phyloP scores from a whole-genome alignment of 2,888 invertebrate genomes.

The Chirona hameri region DNA sequence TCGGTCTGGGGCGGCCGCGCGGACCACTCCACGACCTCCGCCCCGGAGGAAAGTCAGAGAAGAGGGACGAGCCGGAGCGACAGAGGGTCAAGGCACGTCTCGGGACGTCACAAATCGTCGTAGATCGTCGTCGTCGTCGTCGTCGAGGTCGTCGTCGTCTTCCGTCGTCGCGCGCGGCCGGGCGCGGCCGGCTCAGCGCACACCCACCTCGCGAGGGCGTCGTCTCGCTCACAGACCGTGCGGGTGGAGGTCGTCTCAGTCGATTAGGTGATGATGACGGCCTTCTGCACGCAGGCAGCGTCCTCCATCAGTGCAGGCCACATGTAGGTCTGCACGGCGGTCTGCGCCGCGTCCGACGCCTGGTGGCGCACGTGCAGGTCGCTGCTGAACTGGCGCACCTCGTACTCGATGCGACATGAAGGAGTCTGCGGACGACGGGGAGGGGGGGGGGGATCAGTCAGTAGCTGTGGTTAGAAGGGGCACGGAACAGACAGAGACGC shows the following conservation, averaged over 20 bases:
- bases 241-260: too few species aligned
- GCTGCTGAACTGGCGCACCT: slow-evolving; percentile 59
- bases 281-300: slow-evolving; percentile 71
- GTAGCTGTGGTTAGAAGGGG: too few species aligned
- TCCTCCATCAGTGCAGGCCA: slow-evolving; percentile 80
- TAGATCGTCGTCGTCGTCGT: background rate
- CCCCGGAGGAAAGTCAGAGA: background rate
- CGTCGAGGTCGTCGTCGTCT: background rate
- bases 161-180: too few species aligned
- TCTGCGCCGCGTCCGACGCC: slow-evolving; percentile 67
- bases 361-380: slow-evolving; percentile 77
- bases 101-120: background rate
- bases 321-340: slow-evolving; percentile 72
- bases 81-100: background rate
- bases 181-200: too few species aligned
- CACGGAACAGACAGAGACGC: too few species aligned
- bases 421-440: slow-evolving; percentile 46
- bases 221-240: background rate
- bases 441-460: too few species aligned
- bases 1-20: background rate
- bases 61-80: background rate
- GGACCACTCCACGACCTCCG: too few species aligned
- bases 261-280: slow-evolving; percentile 75
- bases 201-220: background rate
- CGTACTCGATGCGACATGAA: slow-evolving; percentile 53